A percentile compares a stretch with the other conserved stretches of the same genome.
phyloP scores from a whole-genome alignment of 2,888 invertebrate genomes.

The Parnassius mnemosyne region DNA sequence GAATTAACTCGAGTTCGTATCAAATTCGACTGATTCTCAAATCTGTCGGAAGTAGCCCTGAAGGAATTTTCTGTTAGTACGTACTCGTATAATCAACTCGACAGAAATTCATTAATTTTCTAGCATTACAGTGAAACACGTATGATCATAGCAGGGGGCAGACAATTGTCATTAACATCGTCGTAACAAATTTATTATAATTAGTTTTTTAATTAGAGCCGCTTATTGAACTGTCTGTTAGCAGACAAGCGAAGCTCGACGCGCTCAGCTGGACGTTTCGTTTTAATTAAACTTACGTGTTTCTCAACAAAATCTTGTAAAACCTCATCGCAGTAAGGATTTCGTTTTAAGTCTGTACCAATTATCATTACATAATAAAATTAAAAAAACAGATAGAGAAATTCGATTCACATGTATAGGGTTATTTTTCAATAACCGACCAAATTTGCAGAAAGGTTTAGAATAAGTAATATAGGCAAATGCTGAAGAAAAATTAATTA shows the following conservation, averaged over 20 bases:
- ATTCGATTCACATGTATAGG: too few species aligned
- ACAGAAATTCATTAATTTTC: slow-evolving; percentile 12
- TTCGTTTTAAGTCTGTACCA: background rate
- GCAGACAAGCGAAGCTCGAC: slow-evolving; percentile 37
- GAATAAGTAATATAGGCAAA: too few species aligned
- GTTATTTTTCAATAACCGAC: too few species aligned
- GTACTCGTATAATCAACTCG: slow-evolving; percentile 11
- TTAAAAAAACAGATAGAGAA: too few species aligned
- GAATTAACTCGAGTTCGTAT: too few species aligned
- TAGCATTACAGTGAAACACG: slow-evolving; percentile 32
- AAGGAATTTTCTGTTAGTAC: too few species aligned
- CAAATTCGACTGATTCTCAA: too few species aligned
- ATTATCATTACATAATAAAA: too few species aligned
- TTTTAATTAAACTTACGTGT: slow-evolving; percentile 67
- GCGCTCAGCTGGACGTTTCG: slow-evolving; percentile 45
- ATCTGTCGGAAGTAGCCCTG: too few species aligned
- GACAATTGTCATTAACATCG: slow-evolving; percentile 50
- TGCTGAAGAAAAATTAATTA: too few species aligned
- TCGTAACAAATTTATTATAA: slow-evolving; percentile 65
- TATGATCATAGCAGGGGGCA: slow-evolving; percentile 37
- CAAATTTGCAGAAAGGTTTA: too few species aligned
- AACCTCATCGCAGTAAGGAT: slow-evolving; percentile 1
- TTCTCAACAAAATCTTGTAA: slow-evolving; percentile 14
- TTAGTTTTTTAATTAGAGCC: slow-evolving; percentile 66
- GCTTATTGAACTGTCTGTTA: slow-evolving; percentile 52